Percentiles rank a stretch among this genome's conserved stretches.
phyloP scores from a whole-genome alignment of 2,888 invertebrate species.

The Cheilosia impressa region DNA sequence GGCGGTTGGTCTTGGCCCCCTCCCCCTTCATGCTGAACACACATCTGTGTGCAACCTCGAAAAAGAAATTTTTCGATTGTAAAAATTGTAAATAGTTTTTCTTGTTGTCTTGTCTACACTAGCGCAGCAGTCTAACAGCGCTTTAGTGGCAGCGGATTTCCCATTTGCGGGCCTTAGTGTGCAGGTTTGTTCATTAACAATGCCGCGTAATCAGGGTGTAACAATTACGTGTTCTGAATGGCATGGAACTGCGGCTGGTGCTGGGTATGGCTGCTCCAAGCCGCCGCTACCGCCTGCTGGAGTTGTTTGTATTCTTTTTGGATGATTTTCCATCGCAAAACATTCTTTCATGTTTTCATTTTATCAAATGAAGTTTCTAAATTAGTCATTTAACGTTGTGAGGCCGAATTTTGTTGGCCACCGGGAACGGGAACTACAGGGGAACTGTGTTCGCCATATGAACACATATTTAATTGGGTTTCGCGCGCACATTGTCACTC shows the following conservation, averaged over 20 bases:
- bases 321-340: constrained; percentile 59
- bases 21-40: neutral
- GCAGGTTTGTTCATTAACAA: constrained; percentile 72
- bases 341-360: constrained; percentile 60
- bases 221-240: constrained; percentile 75
- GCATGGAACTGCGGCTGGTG: constrained; percentile 45
- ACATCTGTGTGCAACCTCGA: constrained; percentile 51
- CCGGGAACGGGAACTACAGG: neutral
- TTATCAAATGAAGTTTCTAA: constrained; percentile 68
- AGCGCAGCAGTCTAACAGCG: neutral
- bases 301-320: constrained; percentile 49
- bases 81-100: constrained; percentile 59
- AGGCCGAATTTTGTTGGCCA: constrained; percentile 15
- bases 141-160: constrained; percentile 40
- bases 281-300: neutral
- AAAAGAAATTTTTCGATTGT: constrained; percentile 72
- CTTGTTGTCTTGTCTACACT: constrained; percentile 22
- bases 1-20: constrained; percentile 18
- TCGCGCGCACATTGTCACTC: constrained; percentile 38
- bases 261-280: constrained; percentile 54
- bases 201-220: constrained; percentile 75
- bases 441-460: neutral
- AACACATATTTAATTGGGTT: constrained; percentile 49
- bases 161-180: constrained; percentile 50
- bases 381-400: constrained; percentile 58